phyloP scores from a whole-genome alignment of 2,888 invertebrate species.

The Cetonia aurata region DNA sequence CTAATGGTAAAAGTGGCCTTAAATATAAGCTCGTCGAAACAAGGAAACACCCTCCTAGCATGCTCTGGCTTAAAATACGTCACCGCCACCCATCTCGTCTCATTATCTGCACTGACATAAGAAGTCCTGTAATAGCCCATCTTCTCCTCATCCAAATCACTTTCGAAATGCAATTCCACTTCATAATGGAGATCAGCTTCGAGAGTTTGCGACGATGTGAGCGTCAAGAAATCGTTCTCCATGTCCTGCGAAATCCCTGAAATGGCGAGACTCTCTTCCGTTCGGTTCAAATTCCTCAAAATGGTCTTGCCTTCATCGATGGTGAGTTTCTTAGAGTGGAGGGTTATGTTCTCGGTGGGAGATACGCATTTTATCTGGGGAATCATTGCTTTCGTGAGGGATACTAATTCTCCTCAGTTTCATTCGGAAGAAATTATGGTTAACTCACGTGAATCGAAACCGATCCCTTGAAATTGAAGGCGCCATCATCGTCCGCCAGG shows the following conservation, averaged over 20 bases:
- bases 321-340: conserved; percentile 75
- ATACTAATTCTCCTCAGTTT: no score
- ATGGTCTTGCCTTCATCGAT: conserved; percentile 65
- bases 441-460: conserved; percentile 72
- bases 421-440: background rate
- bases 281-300: conserved; percentile 50
- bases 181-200: conserved; percentile 68
- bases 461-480: conserved; percentile 71
- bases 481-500: conserved; percentile 66
- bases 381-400: no score
- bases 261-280: conserved; percentile 60
- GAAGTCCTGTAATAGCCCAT: conserved; percentile 80
- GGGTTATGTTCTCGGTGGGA: conserved; percentile 72
- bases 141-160: conserved; percentile 73
- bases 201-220: conserved; percentile 69
- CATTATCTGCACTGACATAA: conserved; percentile 71
- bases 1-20: conserved; percentile 85
- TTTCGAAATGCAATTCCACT: conserved; percentile 73
- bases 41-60: conserved; percentile 89
- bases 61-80: conserved; percentile 86
- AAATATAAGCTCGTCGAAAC: conserved; percentile 91
- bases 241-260: conserved; percentile 66
- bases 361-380: conserved; percentile 59
- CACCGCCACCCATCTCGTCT: conserved; percentile 75
- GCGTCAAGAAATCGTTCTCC: conserved; percentile 74